These are phyloP conservation scores for Hippopotamyrus pictus DNA, from an alignment of 2,797 vertebrate genomes.

Conservation along the genomic window DNA sequence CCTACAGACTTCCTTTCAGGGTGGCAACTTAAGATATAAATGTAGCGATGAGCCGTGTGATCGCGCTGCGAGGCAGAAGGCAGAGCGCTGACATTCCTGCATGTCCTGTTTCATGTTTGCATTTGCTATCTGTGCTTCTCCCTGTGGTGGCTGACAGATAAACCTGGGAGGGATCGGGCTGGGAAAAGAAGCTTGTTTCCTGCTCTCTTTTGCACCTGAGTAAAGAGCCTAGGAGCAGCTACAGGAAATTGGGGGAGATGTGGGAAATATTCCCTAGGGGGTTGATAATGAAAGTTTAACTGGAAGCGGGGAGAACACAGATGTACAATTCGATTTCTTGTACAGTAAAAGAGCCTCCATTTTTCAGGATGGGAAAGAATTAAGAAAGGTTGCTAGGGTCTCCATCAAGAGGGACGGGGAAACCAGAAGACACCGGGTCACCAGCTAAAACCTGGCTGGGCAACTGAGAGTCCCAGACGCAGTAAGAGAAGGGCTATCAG, in stretches of 20 bases:
- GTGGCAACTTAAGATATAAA: background rate
- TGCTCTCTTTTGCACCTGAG: background rate
- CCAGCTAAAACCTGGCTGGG: background rate
- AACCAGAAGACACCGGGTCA: background rate
- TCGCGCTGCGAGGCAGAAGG: background rate
- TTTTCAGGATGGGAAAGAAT: background rate
- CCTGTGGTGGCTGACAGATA: background rate
- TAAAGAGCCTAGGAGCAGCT: background rate
- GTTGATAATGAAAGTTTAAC: background rate
- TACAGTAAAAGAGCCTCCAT: background rate
- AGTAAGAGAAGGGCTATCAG: background rate
- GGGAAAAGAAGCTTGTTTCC: conserved; percentile 2
- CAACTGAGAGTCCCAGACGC: background rate
- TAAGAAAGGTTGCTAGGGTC: background rate
- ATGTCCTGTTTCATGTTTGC: background rate
- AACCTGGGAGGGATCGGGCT: background rate
- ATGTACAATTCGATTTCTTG: background rate
- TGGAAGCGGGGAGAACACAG: background rate
- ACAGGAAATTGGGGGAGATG: background rate
- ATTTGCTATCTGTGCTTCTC: background rate
- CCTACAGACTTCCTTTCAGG: background rate
- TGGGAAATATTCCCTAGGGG: background rate
- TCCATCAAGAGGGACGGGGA: background rate
- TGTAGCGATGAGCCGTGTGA: background rate
- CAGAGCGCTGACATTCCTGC: background rate